phyloP scores from a whole-genome alignment of 2,888 invertebrate species.

The Ceriagrion tenellum region DNA sequence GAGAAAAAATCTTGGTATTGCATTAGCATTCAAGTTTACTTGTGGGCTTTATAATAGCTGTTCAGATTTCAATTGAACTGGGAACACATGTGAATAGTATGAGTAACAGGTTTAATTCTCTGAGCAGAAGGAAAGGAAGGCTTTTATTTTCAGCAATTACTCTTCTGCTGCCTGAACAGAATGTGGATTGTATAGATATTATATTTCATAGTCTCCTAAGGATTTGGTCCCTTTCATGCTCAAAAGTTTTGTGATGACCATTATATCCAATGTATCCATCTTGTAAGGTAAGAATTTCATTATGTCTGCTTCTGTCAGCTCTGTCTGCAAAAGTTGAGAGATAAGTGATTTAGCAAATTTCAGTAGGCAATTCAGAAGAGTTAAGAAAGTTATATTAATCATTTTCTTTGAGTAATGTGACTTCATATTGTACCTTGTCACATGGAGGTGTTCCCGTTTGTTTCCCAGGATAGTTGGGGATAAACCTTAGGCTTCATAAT shows the following conservation, averaged over 20 bases:
- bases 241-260: conserved; percentile 77
- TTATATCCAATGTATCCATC: conserved; percentile 76
- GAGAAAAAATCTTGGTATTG: too few relatives aligned
- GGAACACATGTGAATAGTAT: too few relatives aligned
- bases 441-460: conserved; percentile 73
- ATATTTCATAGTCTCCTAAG: conserved; percentile 77
- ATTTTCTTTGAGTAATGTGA: background rate
- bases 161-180: conserved; percentile 74
- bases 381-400: background rate
- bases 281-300: conserved; percentile 75
- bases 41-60: too few relatives aligned
- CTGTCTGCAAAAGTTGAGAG: conserved; percentile 71
- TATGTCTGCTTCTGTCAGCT: conserved; percentile 75
- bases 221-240: conserved; percentile 76
- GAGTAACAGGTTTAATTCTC: too few relatives aligned
- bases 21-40: too few relatives aligned
- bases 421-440: conserved; percentile 72
- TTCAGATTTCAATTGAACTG: too few relatives aligned
- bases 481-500: conserved; percentile 75
- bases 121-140: too few relatives aligned
- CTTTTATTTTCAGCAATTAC: conserved; percentile 72
- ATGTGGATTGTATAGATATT: conserved; percentile 77
- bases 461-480: conserved; percentile 75
- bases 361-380: background rate
- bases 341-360: background rate